phyloP scores from a whole-genome alignment of 2,113 vertebrate species.

The Podarcis muralis region DNA sequence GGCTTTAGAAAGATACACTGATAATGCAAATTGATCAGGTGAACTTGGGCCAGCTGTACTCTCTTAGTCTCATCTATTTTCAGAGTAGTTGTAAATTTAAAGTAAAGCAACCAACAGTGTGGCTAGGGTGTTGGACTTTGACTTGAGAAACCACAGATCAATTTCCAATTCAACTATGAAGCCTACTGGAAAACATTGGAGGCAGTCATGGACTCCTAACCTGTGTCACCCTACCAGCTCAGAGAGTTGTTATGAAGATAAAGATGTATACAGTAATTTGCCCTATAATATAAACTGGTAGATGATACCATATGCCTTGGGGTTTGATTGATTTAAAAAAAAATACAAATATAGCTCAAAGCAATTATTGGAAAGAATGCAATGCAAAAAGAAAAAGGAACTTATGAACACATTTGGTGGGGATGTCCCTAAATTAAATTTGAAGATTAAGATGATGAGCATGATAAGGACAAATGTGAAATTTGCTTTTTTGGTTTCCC shows the following conservation, averaged over 20 bases:
- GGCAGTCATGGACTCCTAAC: not conserved
- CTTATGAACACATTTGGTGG: not conserved
- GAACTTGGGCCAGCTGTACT: not conserved
- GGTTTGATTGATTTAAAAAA: not conserved
- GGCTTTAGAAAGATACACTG: not conserved
- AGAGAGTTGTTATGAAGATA: not conserved
- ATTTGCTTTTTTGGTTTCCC: not conserved
- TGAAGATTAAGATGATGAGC: not conserved
- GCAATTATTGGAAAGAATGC: not conserved
- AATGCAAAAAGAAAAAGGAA: not conserved
- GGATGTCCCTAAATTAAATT: not conserved
- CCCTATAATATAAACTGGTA: no score
- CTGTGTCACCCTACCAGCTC: not conserved
- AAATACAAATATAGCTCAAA: not conserved
- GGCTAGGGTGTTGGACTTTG: not conserved
- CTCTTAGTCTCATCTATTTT: not conserved
- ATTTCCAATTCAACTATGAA: not conserved
- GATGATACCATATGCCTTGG: no score
- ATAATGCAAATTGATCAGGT: not conserved
- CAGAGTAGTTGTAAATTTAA: not conserved
- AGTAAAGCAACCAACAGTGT: not conserved
- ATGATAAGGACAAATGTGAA: not conserved
- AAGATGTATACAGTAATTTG: not conserved
- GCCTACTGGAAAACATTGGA: not conserved
- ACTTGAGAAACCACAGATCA: not conserved